These are phyloP conservation scores for Puntigrus tetrazona DNA, from an alignment of 2,113 vertebrate species.

Conservation along the genomic window DNA sequence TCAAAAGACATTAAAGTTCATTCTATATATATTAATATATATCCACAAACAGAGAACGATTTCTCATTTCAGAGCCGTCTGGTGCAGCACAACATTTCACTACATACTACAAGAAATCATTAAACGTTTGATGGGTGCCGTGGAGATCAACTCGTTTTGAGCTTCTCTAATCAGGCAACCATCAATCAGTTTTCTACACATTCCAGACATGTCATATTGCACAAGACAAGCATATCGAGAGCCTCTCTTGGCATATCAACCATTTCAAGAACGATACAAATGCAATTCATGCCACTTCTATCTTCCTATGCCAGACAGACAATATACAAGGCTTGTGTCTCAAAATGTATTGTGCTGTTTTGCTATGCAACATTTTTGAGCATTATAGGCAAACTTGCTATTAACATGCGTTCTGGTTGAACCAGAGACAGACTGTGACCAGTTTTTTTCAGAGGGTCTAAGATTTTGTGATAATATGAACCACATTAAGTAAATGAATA, in stretches of 20 bases:
- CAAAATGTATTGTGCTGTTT: not conserved
- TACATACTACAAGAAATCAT: not conserved
- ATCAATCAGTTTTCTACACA: slow-evolving; percentile 36
- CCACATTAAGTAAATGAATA: not conserved
- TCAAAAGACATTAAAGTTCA: not conserved
- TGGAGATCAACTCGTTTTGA: not conserved
- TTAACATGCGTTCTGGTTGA: not conserved
- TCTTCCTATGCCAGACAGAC: not conserved
- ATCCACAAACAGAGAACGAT: not conserved
- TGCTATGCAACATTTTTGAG: not conserved
- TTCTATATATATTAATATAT: not conserved
- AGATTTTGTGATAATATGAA: not conserved
- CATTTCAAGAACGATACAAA: not conserved
- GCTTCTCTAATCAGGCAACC: slow-evolving; percentile 14
- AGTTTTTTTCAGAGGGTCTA: not conserved
- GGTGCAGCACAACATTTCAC: not conserved
- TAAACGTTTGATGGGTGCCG: not conserved
- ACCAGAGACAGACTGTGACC: not conserved
- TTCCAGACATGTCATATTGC: slow-evolving; percentile 23
- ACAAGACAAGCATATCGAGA: slow-evolving; percentile 52
- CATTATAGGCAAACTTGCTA: not conserved
- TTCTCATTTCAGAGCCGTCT: not conserved
- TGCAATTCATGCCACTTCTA: slow-evolving; percentile 43
- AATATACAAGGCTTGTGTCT: not conserved
- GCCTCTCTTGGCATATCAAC: slow-evolving; percentile 42